phyloP scores from a whole-genome alignment of 2,113 vertebrate species.

The Dipodomys ordii region DNA sequence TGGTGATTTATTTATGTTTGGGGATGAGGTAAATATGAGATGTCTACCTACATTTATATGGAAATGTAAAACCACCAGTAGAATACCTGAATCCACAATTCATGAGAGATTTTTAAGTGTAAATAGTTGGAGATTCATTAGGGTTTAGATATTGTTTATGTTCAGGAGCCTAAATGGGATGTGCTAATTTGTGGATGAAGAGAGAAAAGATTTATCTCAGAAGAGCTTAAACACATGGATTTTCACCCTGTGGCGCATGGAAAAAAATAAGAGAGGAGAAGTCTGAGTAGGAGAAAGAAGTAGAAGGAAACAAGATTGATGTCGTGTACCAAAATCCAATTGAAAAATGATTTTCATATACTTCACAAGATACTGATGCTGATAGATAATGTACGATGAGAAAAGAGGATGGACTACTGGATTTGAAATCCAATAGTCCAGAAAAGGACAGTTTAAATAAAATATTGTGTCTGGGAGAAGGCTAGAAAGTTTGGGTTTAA shows the following conservation, averaged over 20 bases:
- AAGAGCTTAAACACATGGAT: neutral
- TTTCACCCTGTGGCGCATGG: neutral
- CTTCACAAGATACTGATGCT: neutral
- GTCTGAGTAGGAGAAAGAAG: neutral
- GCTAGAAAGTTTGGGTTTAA: neutral
- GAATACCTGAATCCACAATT: neutral
- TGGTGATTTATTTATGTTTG: neutral
- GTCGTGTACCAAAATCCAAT: neutral
- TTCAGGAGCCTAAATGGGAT: neutral
- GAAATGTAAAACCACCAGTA: neutral
- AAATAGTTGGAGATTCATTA: neutral
- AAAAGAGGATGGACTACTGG: neutral
- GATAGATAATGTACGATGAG: neutral
- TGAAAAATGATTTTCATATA: neutral
- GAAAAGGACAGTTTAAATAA: neutral
- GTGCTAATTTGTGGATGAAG: neutral
- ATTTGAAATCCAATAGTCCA: neutral
- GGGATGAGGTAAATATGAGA: neutral
- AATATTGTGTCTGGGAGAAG: neutral
- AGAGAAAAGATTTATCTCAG: neutral
- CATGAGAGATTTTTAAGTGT: neutral
- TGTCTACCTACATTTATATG: neutral
- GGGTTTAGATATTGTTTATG: neutral
- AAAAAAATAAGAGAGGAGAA: neutral
- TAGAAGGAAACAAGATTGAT: neutral